Evolutionary conservation across 2,113 vertebrate species (phyloP), one percentile per base, ranked within the genome.

Genomic region (Tragulus kanchil): DNA sequence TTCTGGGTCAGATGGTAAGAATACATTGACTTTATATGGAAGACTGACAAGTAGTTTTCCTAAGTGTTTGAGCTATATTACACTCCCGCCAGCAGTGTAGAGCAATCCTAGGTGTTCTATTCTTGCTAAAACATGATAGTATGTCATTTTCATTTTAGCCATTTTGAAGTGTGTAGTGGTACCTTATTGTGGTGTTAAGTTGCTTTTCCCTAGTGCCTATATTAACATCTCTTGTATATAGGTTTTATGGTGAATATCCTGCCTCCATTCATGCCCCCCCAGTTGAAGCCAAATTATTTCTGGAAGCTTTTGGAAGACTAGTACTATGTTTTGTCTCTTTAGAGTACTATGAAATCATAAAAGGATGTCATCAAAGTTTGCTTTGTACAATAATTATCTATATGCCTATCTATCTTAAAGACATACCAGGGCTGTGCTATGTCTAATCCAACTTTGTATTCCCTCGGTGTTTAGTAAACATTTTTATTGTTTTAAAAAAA

Each of bases 391-490:
- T 54, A 52, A 71, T 86, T 62, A 62, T 71, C 54, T 95, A 16
- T 15, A 58, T 58, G 31, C 13, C 25, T 77, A 67, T 48, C 8
- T 91, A 7, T 42, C 54, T 86, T 4, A 81, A 79, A 81, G 45
- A 26, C 16, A 26, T n/a, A 31, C 23, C 62, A 13, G 16, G 16
- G 54, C 71, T 52, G 79, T 52, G 17, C 28, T 11, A 12, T 17
- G 23, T 67, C 82, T 91, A 45, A 78, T 45, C 54, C 62, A 95
- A 73, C 45, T 87, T 92, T 87, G 75, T 81, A 52, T 81, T 71
- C 48, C 50, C 3, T 81, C 1, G 12, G 26, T 65, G 48, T 64
- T 64, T 92, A 71, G 19, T 81, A 56, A 71, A 90, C 71, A 86
- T n/a, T 62, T 42, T 21, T 54, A 48, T 48, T 62, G 56, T 12